Conservation (phyloP, 35 echinoderm and acorn worm species). For the Heliocidaris tuberculata region DNA sequence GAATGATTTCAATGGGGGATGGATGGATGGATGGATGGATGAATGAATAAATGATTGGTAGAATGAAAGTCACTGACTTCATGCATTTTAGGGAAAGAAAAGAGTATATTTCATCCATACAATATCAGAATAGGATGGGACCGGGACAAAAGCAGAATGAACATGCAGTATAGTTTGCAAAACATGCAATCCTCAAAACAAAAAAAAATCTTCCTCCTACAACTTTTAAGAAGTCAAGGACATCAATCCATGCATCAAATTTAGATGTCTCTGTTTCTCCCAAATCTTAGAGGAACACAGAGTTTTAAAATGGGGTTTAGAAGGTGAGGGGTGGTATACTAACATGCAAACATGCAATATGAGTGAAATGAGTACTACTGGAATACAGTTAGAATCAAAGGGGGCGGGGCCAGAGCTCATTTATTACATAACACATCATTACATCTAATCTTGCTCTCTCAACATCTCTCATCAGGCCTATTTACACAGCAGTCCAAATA, state of each 20-base stretch:
- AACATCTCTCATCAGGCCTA: neutral
- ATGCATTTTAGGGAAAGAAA: neutral
- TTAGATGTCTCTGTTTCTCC: neutral
- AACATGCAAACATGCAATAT: slow-evolving; percentile 29
- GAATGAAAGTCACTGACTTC: neutral
- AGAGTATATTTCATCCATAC: neutral
- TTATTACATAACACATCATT: slow-evolving; percentile 32
- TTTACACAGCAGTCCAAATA: neutral
- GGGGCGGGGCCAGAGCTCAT: slow-evolving; percentile 26
- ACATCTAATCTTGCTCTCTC: neutral
- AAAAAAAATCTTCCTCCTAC: neutral
- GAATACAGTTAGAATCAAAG: slow-evolving; percentile 18
- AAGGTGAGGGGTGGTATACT: neutral
- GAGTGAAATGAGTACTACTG: neutral
- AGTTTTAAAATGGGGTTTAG: neutral
- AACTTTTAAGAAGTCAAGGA: neutral
- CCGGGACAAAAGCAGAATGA: neutral
- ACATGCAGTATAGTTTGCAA: neutral
- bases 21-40: neutral
- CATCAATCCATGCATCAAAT: neutral
- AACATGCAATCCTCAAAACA: neutral
- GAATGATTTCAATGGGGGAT: neutral
- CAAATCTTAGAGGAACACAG: neutral
- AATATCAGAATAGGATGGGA: neutral
- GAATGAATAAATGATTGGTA: neutral